Evolutionary conservation across 2,797 vertebrate genomes (phyloP).

Genomic region (Leucoraja ocellata): DNA sequence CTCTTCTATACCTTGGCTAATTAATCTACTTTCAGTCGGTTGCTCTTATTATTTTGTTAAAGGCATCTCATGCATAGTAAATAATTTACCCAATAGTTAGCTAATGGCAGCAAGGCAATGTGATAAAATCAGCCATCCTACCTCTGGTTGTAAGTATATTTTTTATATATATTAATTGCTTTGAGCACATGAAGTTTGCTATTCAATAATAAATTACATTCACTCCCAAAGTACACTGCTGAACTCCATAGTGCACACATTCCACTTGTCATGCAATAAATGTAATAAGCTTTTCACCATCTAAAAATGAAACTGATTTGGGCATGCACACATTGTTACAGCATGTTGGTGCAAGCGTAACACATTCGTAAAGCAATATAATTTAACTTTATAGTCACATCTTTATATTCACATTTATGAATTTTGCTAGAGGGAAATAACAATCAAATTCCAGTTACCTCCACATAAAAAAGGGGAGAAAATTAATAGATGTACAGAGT

Average conservation of each 20-base stretch:
- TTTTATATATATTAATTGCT: neutral
- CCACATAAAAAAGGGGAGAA: neutral
- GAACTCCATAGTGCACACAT: neutral
- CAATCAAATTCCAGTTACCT: neutral
- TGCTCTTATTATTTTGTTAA: neutral
- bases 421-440: neutral
- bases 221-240: neutral
- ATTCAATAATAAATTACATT: constrained; percentile 6
- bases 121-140: neutral
- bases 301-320: neutral
- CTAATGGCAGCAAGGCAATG: neutral
- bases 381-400: neutral
- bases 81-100: constrained; percentile 4
- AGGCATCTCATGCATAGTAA: constrained; percentile 8
- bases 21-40: constrained; percentile 20
- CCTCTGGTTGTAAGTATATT: neutral
- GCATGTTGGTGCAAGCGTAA: neutral
- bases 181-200: neutral
- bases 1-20: neutral
- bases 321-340: neutral
- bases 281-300: neutral
- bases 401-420: neutral
- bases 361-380: neutral
- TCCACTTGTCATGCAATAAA: neutral
- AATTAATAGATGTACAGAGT: neutral